Evolutionary conservation across 2,888 invertebrate genomes (phyloP).

Genomic region (Nymphalis c-album): DNA sequence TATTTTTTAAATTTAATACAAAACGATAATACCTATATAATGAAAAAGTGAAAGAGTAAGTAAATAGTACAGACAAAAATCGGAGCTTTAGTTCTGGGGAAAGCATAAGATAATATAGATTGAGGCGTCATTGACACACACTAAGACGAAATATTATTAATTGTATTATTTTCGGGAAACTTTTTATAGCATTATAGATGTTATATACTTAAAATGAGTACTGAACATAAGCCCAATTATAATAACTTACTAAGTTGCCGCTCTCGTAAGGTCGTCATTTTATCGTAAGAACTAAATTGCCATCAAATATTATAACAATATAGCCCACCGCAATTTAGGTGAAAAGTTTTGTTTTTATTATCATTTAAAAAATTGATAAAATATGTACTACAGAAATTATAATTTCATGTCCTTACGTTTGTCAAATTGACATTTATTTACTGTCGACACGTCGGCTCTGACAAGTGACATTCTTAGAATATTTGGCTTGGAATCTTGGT

Average conservation of each 20-base stretch:
- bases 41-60: too few species aligned
- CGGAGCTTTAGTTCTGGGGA: too few species aligned
- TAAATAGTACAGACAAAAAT: too few species aligned
- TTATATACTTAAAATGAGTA: too few species aligned
- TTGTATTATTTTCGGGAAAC: too few species aligned
- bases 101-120: too few species aligned
- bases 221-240: not conserved
- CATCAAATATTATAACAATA: slow-evolving; percentile 43
- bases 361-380: slow-evolving; percentile 1
- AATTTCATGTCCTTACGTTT: slow-evolving; percentile 8
- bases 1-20: not conserved
- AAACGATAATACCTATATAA: not conserved
- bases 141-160: too few species aligned
- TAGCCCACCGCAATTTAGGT: not conserved
- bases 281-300: slow-evolving; percentile 45
- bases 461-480: slow-evolving; percentile 7
- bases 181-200: too few species aligned
- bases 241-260: slow-evolving; percentile 85
- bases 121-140: too few species aligned
- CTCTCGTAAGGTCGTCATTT: slow-evolving; percentile 85
- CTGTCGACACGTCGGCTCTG: slow-evolving; percentile 29
- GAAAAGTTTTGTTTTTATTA: slow-evolving; percentile 6
- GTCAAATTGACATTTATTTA: slow-evolving; percentile 32
- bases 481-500: not conserved
- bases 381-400: slow-evolving; percentile 5